phyloP scores from a whole-genome alignment of 2,888 invertebrate species.

The Eulithis prunata region DNA sequence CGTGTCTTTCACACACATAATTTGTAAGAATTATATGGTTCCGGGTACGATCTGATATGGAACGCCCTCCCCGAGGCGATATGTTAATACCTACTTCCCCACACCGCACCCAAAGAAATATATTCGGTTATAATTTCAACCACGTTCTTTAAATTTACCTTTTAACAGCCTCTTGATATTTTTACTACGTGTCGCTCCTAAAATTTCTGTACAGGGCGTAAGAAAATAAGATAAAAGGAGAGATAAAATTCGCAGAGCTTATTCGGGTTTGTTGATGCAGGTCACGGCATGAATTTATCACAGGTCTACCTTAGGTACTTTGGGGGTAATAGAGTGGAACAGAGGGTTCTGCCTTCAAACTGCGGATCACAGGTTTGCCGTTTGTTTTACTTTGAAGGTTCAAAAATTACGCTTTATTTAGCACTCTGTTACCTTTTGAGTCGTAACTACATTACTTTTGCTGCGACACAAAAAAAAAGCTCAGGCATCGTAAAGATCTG shows the following conservation, averaged over 20 bases:
- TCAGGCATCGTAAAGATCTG: too few species aligned
- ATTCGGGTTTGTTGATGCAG: conserved; percentile 67
- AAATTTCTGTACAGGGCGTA: conserved; percentile 60
- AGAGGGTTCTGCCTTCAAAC: conserved; percentile 54
- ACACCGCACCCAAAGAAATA: conserved; percentile 49
- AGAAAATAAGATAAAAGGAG: conserved; percentile 64
- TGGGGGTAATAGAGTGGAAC: conserved; percentile 67
- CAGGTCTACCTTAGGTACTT: conserved; percentile 67
- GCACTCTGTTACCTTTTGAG: conserved; percentile 9
- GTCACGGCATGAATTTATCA: conserved; percentile 74
- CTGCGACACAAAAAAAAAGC: too few species aligned
- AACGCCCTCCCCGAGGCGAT: conserved; percentile 48
- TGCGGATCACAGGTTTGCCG: conserved; percentile 41
- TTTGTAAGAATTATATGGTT: conserved; percentile 31
- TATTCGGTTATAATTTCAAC: conserved; percentile 68
- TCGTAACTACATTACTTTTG: too few species aligned
- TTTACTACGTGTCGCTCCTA: conserved; percentile 71
- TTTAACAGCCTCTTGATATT: conserved; percentile 76
- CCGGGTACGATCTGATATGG: conserved; percentile 35
- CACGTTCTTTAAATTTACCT: conserved; percentile 77
- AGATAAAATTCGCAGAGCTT: conserved; percentile 65
- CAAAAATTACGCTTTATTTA: conserved; percentile 11
- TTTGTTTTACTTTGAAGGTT: conserved; percentile 10
- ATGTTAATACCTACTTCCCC: conserved; percentile 59
- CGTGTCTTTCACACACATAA: conserved; percentile 21